Conservation (phyloP, 2,797 vertebrate genomes). For the Sylvilagus floridanus region DNA sequence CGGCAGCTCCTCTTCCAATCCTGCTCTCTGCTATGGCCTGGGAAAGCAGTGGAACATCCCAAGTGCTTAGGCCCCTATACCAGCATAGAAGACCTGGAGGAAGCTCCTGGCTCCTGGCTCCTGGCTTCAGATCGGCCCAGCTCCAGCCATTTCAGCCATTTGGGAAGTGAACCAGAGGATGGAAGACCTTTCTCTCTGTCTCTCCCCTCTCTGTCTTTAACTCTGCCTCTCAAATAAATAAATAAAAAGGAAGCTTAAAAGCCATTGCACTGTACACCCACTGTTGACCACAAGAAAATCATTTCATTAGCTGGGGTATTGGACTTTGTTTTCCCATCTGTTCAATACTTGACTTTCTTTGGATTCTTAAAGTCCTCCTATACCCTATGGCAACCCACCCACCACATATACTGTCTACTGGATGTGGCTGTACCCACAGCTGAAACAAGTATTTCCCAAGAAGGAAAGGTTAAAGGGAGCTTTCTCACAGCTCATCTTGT, state of each 20-base stretch:
- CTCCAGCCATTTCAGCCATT: too few relatives aligned
- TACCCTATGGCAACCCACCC: neutral
- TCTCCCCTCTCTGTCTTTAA: too few relatives aligned
- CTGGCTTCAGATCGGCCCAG: too few relatives aligned
- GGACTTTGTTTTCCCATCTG: slow-evolving; percentile 39
- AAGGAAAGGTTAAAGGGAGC: slow-evolving; percentile 54
- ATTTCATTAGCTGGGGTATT: neutral
- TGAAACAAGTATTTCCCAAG: slow-evolving; percentile 31
- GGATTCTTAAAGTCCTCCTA: neutral
- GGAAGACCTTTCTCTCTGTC: too few relatives aligned
- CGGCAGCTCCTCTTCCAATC: too few relatives aligned
- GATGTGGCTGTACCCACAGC: neutral
- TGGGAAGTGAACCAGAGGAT: too few relatives aligned
- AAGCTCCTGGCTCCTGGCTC: too few relatives aligned
- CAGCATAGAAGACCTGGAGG: too few relatives aligned
- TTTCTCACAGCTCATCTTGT: slow-evolving; percentile 10
- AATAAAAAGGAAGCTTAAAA: neutral
- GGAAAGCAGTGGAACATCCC: too few relatives aligned
- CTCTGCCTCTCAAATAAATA: too few relatives aligned
- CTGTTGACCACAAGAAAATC: neutral
- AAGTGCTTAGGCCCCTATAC: too few relatives aligned
- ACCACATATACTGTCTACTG: neutral
- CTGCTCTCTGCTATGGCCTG: too few relatives aligned
- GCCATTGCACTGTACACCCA: neutral
- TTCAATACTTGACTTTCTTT: slow-evolving; percentile 50